Base-by-base conservation (phyloP, 2,888 invertebrate species). In the Dyspetes luteomarginatus region DNA sequence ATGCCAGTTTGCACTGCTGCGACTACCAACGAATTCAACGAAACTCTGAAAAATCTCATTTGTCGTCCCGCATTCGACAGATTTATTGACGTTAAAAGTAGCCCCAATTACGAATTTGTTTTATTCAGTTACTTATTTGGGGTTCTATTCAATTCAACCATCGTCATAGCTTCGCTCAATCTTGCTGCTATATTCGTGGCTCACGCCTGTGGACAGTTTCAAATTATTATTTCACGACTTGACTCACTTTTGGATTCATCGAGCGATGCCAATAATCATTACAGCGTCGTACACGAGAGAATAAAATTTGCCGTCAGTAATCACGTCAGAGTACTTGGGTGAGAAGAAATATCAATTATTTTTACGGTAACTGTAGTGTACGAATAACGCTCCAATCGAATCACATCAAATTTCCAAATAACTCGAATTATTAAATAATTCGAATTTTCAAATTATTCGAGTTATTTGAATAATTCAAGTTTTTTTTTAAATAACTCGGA, bases 21-120 rank as follows among this genome's bases (percentile, higher is more conserved):
- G 4, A 36, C 80, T 0, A 7, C 45, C 1, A 19, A 75, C 0
- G 68, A 73, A n/a, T n/a, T 26, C 0, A 83, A 85, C 52, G 76
- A 75, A 3, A 86, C 68, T 4, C 67, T 79, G 1, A 62, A 67
- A 22, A 69, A 78, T 0, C 82, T 87, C 3, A 81, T 86, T 0
- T 88, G 85, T n/a, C n/a, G n/a, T 24, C 90, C 88, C 1, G 83
- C 88, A 9, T 89, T 87, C 26, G 82, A 83, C 0, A 74, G 73
- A 0, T 45, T 62, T 15, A 52, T 75, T 5, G 43, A 79, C 9
- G 43, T 22, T 7, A 17, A 62, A 52, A 15, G 22, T 0, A 30
- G 64, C n/a, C 74, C 79, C 3, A 15, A n/a, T 12, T 75, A 75
- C 69, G 69, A 79, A 52, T 68, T 75, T 2, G 9, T 75, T 19